Conservation (phyloP, 2,113 vertebrate genomes). For the Erpornis zantholeuca region DNA sequence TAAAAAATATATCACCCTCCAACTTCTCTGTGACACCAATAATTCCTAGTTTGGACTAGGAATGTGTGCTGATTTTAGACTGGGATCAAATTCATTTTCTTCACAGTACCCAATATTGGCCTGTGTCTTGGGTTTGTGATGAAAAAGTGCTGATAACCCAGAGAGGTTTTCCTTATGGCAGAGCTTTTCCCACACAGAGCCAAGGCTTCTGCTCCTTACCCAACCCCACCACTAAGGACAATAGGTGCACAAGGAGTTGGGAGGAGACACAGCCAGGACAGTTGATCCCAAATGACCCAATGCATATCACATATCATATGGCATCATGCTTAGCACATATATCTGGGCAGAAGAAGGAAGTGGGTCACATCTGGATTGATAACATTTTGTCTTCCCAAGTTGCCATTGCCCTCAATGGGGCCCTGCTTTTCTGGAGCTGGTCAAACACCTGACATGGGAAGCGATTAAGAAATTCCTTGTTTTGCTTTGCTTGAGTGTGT, state of each 20-base stretch:
- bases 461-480: not conserved
- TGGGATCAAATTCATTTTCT: not conserved
- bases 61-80: not conserved
- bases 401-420: not conserved
- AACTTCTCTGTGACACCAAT: not conserved
- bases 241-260: not conserved
- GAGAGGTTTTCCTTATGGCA: not conserved
- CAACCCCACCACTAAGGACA: not conserved
- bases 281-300: not conserved
- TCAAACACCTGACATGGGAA: not conserved
- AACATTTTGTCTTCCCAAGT: not conserved
- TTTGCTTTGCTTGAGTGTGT: not conserved
- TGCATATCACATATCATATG: accelerated
- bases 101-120: not conserved
- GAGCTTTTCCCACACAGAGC: not conserved
- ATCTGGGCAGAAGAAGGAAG: not conserved
- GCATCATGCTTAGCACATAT: not conserved
- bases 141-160: not conserved
- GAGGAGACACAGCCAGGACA: not conserved
- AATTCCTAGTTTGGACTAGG: not conserved
- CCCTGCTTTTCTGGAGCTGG: not conserved
- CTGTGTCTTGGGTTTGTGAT: not conserved
- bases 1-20: not conserved
- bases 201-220: not conserved
- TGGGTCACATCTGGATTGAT: accelerated